These are phyloP conservation scores for Delphinapterus leucas DNA, from an alignment of 2,113 vertebrate genomes.

Conservation along the genomic window DNA sequence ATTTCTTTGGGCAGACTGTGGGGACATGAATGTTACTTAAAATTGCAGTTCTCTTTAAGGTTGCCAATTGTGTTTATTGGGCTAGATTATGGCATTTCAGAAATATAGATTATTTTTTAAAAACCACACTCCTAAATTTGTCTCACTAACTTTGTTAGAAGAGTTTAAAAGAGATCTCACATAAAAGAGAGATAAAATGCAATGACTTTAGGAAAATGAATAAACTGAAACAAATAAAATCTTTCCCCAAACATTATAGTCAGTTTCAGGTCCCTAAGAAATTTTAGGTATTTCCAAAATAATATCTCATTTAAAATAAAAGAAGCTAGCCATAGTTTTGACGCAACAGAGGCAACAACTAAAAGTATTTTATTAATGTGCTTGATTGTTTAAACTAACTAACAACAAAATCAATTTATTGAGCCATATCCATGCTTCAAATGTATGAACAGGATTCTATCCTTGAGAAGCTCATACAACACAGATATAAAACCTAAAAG, in stretches of 20 bases:
- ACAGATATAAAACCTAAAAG: not conserved
- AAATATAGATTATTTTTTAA: not conserved
- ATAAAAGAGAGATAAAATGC: not conserved
- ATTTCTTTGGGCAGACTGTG: not conserved
- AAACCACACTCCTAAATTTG: not conserved
- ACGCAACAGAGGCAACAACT: not conserved
- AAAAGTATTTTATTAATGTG: not conserved
- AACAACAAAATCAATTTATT: not conserved
- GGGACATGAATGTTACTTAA: not conserved
- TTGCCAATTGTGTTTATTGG: not conserved
- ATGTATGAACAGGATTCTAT: not conserved
- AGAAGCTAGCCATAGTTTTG: not conserved
- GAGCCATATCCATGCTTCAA: not conserved
- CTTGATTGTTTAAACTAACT: not conserved
- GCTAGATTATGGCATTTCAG: not conserved
- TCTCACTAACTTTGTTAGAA: not conserved
- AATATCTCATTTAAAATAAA: slow-evolving; percentile 19
- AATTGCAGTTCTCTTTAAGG: not conserved
- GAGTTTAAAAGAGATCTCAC: slow-evolving; percentile 36
- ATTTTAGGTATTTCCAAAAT: slow-evolving; percentile 3
- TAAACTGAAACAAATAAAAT: not conserved
- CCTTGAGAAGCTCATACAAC: not conserved
- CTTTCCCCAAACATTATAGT: not conserved
- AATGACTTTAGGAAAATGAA: not conserved
- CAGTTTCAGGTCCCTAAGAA: not conserved